These are phyloP conservation scores for Ceratosolen fusciceps DNA, from an alignment of 1,140 invertebrate species.

Conservation along the genomic window DNA sequence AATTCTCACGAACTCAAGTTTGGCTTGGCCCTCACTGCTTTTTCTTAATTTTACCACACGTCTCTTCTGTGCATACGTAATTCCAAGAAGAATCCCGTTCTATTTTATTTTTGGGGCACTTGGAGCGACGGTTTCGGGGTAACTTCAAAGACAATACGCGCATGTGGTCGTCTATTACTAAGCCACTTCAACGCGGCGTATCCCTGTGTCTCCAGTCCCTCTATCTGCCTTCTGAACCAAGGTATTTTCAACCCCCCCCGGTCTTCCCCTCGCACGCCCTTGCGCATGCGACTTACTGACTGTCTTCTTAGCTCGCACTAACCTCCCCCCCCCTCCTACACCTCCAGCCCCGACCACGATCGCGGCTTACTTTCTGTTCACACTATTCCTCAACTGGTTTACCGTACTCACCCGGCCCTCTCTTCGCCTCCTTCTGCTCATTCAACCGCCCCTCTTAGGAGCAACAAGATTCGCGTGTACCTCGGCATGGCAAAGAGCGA, in stretches of 20 bases:
- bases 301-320: neutral
- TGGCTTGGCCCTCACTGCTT: neutral
- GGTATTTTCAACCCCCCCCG: neutral
- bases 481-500: neutral
- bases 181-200: neutral
- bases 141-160: slow-evolving; percentile 1
- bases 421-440: neutral
- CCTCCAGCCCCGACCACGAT: neutral
- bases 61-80: slow-evolving; percentile 13
- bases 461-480: neutral
- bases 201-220: neutral
- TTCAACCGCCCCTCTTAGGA: neutral
- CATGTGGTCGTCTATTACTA: neutral
- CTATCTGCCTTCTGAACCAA: neutral
- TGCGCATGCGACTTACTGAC: slow-evolving; percentile 12
- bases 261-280: neutral
- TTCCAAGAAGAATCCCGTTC: neutral
- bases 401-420: neutral
- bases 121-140: neutral
- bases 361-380: neutral
- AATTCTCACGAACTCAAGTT: neutral
- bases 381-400: slow-evolving; percentile 38
- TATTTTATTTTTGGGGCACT: neutral
- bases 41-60: slow-evolving; percentile 20
- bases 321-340: neutral